A percentile compares a stretch with the other conserved stretches of the same genome.
These are phyloP conservation scores for Ylistrum balloti DNA, from an alignment of 1,140 invertebrate species.

Conservation along the genomic window DNA sequence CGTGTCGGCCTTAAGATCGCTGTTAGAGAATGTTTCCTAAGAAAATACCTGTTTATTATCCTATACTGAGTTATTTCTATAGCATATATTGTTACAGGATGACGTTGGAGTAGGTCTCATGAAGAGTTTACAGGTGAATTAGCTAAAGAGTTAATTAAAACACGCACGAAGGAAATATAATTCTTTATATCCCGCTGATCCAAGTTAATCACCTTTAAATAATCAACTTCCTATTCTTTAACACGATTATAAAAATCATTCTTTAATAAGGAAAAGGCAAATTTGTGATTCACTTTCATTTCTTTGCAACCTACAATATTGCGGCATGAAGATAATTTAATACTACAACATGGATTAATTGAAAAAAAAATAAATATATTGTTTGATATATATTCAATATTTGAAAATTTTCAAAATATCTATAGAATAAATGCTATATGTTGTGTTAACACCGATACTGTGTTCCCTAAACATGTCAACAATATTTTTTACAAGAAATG, in stretches of 20 bases:
- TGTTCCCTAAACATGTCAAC: not conserved
- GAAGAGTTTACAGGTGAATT: constrained; percentile 1
- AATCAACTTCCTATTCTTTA: not conserved
- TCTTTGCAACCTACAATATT: not conserved
- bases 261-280: too few relatives aligned
- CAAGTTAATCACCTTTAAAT: not conserved
- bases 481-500: not conserved
- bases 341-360: too few relatives aligned
- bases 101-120: not conserved
- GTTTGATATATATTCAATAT: too few relatives aligned
- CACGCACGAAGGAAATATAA: constrained; percentile 9
- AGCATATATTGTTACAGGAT: not conserved
- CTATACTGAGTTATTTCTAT: not conserved
- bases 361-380: too few relatives aligned
- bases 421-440: not conserved
- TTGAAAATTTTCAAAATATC: too few relatives aligned
- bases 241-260: not conserved
- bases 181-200: not conserved
- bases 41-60: constrained; percentile 18
- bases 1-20: not conserved
- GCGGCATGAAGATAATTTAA: not conserved
- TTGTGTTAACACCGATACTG: not conserved
- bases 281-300: not conserved
- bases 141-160: constrained; percentile 10
- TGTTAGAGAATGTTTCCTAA: not conserved